Evolutionary conservation across 2,113 vertebrate genomes (phyloP).

Genomic region (Hemicordylus capensis): DNA sequence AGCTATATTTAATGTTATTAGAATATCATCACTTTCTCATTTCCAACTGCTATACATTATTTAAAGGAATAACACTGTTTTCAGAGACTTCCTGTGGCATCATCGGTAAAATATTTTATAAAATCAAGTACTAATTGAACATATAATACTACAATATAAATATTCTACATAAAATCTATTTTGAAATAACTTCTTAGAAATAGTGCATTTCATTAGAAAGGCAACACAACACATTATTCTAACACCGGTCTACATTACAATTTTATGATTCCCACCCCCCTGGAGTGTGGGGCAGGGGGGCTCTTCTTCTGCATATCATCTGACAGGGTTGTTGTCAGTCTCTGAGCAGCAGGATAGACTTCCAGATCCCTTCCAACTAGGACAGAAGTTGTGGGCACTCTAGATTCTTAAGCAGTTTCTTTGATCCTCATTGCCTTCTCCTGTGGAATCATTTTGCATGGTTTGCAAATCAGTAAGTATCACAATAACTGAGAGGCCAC

Average conservation of each 20-base stretch:
- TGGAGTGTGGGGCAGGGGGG: no score
- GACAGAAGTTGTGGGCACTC: no score
- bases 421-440: not conserved
- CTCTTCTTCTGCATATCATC: no score
- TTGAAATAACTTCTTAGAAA: not conserved
- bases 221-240: not conserved
- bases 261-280: no score
- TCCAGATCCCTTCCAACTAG: no score
- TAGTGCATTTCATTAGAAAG: not conserved
- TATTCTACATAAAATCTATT: fast-evolving
- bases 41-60: not conserved
- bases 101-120: not conserved
- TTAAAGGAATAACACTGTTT: not conserved
- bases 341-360: no score
- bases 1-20: not conserved
- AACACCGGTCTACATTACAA: no score
- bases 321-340: no score
- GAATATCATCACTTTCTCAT: not conserved
- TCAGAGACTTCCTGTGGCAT: not conserved
- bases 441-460: not conserved
- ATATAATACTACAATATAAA: not conserved
- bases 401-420: not conserved
- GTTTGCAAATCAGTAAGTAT: not conserved
- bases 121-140: slow-evolving; percentile 1
- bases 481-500: not conserved